These are phyloP conservation scores for Triplophysa tibetana DNA, from an alignment of 2,113 vertebrate species.

Conservation along the genomic window DNA sequence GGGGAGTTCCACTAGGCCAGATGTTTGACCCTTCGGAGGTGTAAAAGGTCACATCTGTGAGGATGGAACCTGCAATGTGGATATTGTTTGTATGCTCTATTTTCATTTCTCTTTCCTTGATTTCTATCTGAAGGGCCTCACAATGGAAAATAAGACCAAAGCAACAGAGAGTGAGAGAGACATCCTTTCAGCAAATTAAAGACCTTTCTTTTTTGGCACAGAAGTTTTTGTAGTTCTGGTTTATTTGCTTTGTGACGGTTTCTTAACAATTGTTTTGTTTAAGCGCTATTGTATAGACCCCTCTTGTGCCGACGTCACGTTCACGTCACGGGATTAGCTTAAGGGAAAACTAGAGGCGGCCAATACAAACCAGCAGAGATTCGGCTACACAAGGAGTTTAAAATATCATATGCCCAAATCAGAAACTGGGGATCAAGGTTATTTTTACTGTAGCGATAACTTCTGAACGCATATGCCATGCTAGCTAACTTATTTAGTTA, in stretches of 20 bases:
- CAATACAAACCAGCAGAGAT: too few species aligned
- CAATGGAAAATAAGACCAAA: constrained; percentile 33
- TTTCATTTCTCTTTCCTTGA: constrained; percentile 49
- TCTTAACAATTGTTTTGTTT: neutral
- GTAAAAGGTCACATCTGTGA: constrained; percentile 43
- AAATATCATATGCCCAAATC: too few species aligned
- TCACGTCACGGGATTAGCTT: too few species aligned
- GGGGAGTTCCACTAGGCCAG: constrained; percentile 49
- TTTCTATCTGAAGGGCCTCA: constrained; percentile 41
- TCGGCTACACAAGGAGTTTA: too few species aligned
- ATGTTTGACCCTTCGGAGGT: constrained; percentile 48
- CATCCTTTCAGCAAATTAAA: constrained; percentile 11
- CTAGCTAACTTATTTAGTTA: too few species aligned
- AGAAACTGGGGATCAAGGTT: too few species aligned
- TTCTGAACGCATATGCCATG: too few species aligned
- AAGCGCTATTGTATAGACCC: neutral
- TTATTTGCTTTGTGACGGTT: constrained; percentile 29
- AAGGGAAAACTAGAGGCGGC: too few species aligned
- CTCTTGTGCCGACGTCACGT: too few species aligned
- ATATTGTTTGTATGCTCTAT: constrained; percentile 64
- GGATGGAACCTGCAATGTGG: constrained; percentile 55
- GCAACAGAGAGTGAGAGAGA: constrained; percentile 26
- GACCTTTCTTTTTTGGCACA: constrained; percentile 16
- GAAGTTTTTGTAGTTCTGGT: neutral
- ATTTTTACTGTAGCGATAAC: too few species aligned